Evolutionary conservation across 2,113 vertebrate genomes (phyloP), one percentile per base, ranked within the genome.

Genomic region (Amazona guildingii): DNA sequence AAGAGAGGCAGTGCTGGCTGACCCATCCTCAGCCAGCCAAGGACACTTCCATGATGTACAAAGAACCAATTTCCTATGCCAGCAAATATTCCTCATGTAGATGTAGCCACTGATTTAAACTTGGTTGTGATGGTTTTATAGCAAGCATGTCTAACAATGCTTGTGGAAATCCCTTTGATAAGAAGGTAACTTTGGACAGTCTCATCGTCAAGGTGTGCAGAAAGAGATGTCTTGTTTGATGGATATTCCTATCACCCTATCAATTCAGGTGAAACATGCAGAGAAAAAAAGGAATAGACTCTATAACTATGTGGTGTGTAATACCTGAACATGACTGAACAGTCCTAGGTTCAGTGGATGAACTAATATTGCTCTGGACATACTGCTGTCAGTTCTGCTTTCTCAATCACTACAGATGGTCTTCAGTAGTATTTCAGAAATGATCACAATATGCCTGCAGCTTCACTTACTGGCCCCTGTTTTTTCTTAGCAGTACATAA

Each of bases 221-320:
- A 83, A 62, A 54, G 44, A 84, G 69, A 75, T 43, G 20, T 0
- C 0, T 0, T 57, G 25, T 28, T 37, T 41, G 63, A 54, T 85
- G 28, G 59, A 7, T 80, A 2, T 27, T 37, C 17, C 5, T n/a
- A 7, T 4, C 1, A 4, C 35, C 27, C 28, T 48, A 21, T 12
- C 11, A 70, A 51, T 13, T 54, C 44, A 19, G 21, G 14, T 48
- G 57, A 82, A 92, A 57, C 11, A 19, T 3, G 5, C 3, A 44
- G 16, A 2, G 44, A 41, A 25, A 70, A 52, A 52, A n/a, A 23
- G 2, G 6, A 61, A 31, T 5, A 59, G 67, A 5, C 5, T 73
- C 13, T 44, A 1, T 11, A 31, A 13, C 44, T 67, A 0, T 9
- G 15, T 68, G 43, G 39, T 44, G 24, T n/a, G 14, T 51, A 33